Evolutionary conservation across 1,140 invertebrate species (phyloP), one percentile per base, ranked within the genome.

Genomic region (Lerema accius): DNA sequence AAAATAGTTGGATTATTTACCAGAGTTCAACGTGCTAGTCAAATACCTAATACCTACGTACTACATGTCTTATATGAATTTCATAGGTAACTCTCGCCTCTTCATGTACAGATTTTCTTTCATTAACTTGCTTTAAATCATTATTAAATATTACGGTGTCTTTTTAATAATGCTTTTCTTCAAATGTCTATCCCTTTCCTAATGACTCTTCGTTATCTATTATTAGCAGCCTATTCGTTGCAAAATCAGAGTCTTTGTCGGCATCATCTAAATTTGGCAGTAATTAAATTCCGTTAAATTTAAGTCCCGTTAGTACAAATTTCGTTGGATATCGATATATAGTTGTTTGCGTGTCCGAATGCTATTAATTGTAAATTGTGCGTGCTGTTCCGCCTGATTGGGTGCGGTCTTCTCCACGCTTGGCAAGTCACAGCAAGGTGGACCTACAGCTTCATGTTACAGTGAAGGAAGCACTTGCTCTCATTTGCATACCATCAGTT

Each of bases 331-430:
- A 40, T 55, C 13, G 35, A 43, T 16, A 40, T 55, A 45, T 15
- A 51, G 28, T 51, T 9, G 50, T 56, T 76, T 67, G 80, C 84
- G 73, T 86, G 84, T 78, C 63, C 26, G 17, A 48, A 35, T 51
- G 65, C 59, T 67, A 72, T 86, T 80, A 81, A 74, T 79, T 66
- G 65, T 63, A 56, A 58, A 65, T 48, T 53, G 67, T 82, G 78
- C 83, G 80, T 86, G 82, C 55, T 23, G 82, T 83, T 83, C 80
- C 73, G 66, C 14, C 42, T 67, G 81, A 86, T 84, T 78, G 71
- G 67, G 43, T 32, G 37, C 73, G 65, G 58, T 62, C 58, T 69
- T 76, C 63, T 56, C 55, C 65, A 50, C 63, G 72, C 63, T 67
- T 62, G 58, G 51, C 37, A 35, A 67, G 64, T 66, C 66, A 69